Conservation (phyloP, 2,113 vertebrate species). For the Brachyhypopomus occidentalis region DNA sequence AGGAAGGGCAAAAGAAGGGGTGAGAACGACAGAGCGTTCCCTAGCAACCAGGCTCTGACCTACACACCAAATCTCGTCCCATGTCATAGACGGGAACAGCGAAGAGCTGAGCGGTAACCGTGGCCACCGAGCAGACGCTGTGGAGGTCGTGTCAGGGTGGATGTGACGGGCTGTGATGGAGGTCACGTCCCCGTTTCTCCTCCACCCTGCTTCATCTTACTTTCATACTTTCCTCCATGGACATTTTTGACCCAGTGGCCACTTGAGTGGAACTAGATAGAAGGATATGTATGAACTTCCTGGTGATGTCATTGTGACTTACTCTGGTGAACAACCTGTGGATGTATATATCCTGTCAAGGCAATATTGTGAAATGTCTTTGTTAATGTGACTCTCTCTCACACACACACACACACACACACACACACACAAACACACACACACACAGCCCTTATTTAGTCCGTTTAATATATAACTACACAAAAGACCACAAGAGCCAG, state of each 20-base stretch:
- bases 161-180: too few species aligned
- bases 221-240: too few species aligned
- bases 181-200: not conserved
- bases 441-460: not conserved
- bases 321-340: too few species aligned
- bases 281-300: too few species aligned
- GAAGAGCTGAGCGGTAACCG: not conserved
- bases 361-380: slow-evolving; percentile 12
- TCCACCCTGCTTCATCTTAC: not conserved
- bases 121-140: too few species aligned
- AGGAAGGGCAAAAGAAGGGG: not conserved
- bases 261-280: too few species aligned
- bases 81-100: not conserved
- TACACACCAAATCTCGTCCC: not conserved
- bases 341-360: not conserved
- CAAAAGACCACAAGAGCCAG: not conserved
- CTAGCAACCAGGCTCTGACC: not conserved
- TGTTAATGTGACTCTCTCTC: not conserved
- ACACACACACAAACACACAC: slow-evolving; percentile 22
- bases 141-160: too few species aligned
- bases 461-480: not conserved
- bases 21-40: not conserved
- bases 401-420: slow-evolving; percentile 24
- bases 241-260: too few species aligned
- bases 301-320: too few species aligned